Evolutionary conservation across 2,797 vertebrate genomes (phyloP), one percentile per base, ranked within the genome.

Genomic region (Psittacula derbiana): DNA sequence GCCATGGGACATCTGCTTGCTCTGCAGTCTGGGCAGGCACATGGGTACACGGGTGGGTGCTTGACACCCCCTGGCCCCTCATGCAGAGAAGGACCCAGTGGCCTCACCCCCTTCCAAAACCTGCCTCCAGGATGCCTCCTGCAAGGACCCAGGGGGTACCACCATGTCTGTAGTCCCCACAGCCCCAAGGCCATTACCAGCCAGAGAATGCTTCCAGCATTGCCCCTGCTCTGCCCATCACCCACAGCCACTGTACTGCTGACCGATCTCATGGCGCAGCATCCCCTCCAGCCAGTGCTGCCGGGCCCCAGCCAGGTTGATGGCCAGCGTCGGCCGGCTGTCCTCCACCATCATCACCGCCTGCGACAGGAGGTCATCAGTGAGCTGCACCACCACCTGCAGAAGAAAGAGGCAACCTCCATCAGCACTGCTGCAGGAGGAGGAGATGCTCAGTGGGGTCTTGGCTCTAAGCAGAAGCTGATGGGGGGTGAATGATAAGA

Each of bases 211-310:
- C 40, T 44, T 49, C 15, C 38, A 72, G 47, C 31, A 23, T 4
- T 9, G 20, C 38, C 28, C 31, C 2, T 1, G 3, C 50, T 17
- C 18, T 28, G 28, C 10, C 83, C 60, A 4, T 12, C 13, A 14
- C 46, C 62, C 67, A n/a, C 64, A 30, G 58, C 21, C 69, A 6
- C 7, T 14, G 10, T 50, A 11, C 2, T 4, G 8, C 97, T 97
- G 94, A 99, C 99, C 99, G 82, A 99, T 99, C 97, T 99, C 99
- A 0, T 99, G 99, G 61, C 99, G 98, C 87, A 99, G 98, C 99
- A 99, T 99, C 94, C 99, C 99, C 96, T 99, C 99, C 95, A 99
- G 97, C 99, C 99, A 99, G 96, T 99, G 98, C 97, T 99, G 99
- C 16, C 99, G 98, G 8, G 99, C 99, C 89, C 99, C 99, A 0